Base-by-base conservation (phyloP, 1,140 invertebrate genomes). In the Sycophila sp. region DNA sequence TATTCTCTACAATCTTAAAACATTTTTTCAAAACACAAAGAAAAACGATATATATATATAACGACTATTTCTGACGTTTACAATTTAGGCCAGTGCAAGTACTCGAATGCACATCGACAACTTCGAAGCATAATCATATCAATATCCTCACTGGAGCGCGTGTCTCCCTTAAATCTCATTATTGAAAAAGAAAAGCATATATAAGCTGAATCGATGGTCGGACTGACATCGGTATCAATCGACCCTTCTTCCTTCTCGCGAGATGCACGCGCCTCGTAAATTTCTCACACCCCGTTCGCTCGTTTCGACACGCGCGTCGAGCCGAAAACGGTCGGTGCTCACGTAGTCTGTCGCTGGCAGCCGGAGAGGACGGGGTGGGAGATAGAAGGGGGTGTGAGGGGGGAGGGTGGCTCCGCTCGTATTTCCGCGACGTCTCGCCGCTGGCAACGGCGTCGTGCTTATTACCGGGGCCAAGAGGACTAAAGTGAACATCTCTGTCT, bases 241-340 rank as follows among this genome's bases (percentile, higher is more conserved):
- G 80, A 77, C 73, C 74, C 79, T 82, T 81, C n/a, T n/a, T 47
- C 42, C 24, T 69, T 75, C 66, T 38, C 40, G 30, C 22, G 32
- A 24, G 66, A 8, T 74, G 76, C 77, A 73, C 76, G 73, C 26
- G 72, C 69, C 79, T 85, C 84, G 79, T 84, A 85, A 85, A 85
- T 86, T 84, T 81, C 56, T 80, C 81, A 81, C 66, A 68, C 83
- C 83, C 83, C 55, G 55, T 30, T 42, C 30, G 8, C 24, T 19
- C n/a, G 22, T 26, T 84, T 85, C 83, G 83, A 85, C 85, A 83
- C 78, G 77, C 55, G 42, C 75, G 76, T 72, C 80, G 78, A 78
- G 73, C 72, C 47, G 63, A 72, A 71, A 60, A 55, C 64, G 34
- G 63, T 71, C 66, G 66, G 74, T 71, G 71, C 55, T 75, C 70